Evolutionary conservation across 2,797 vertebrate genomes (phyloP), one percentile per base, ranked within the genome.

Genomic region (Micropoecilia bifurca): DNA sequence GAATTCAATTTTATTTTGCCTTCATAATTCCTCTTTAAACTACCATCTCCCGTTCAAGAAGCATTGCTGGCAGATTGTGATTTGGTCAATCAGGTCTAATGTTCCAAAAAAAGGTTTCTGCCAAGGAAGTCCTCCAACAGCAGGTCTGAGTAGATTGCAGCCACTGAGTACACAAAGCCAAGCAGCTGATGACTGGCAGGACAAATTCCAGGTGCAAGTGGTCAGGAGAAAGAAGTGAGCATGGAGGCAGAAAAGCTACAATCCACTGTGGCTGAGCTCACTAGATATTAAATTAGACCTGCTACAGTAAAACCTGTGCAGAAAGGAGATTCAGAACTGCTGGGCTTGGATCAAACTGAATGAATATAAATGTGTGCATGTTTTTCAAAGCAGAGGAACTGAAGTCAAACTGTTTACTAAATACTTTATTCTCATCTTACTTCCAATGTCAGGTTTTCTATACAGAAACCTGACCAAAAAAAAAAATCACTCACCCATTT

Each of bases 131-230:
- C 46, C 45, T 73, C 47, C 46, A 50, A 3, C 30, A 57, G 39
- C 36, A 74, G 36, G 39, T 55, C 36, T n/a, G 4, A 57, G 73
- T 74, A 57, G 46, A 73, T 22, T 53, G 30, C 20, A 50, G 71
- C 30, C 30, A 33, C 47, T 36, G 20, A 36, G 36, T 41, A 43
- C 73, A 74, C 36, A 57, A 43, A 41, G 50, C 73, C 33, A 39
- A 6, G 36, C 73, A 74, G 73, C 73, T 74, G 73, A 55, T 50
- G 73, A 74, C 22, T 74, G 43, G 45, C 72, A 73, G 47, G 36
- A 73, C 18, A 36, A 55, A 50, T 50, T 73, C 47, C 47, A 53
- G 72, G 47, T 55, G 63, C 36, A 68, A 39, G 8, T 66, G 30
- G 47, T 53, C 72, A n/a, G 22, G 30, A 6, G 48, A 22, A 73